phyloP scores from a whole-genome alignment of 2,797 vertebrate species.

The Sandelia bainsii region DNA sequence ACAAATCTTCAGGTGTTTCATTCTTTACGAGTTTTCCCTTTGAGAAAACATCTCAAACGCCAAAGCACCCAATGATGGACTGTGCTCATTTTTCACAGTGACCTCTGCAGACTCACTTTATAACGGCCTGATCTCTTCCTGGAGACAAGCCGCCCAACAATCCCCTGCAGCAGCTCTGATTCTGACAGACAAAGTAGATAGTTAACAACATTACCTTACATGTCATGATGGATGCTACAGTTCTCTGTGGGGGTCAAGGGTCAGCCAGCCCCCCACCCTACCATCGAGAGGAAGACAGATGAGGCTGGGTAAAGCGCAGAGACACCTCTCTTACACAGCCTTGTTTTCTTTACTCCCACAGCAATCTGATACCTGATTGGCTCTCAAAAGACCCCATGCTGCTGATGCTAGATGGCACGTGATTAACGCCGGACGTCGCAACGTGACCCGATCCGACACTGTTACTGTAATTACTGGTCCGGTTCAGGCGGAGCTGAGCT shows the following conservation, averaged over 20 bases:
- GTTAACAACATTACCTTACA: slow-evolving; percentile 84
- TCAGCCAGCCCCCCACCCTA: slow-evolving; percentile 71
- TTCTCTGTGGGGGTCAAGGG: slow-evolving; percentile 79
- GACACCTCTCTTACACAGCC: slow-evolving; percentile 73
- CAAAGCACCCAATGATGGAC: slow-evolving; percentile 56
- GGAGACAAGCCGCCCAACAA: slow-evolving; percentile 48
- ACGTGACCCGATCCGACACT: slow-evolving; percentile 52
- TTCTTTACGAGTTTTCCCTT: slow-evolving; percentile 7
- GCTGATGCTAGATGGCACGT: slow-evolving; percentile 77
- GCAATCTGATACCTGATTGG: slow-evolving; percentile 77
- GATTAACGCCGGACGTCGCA: slow-evolving; percentile 70
- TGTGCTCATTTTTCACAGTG: slow-evolving; percentile 62
- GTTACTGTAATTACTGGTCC: slow-evolving; percentile 72
- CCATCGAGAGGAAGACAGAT: slow-evolving; percentile 80
- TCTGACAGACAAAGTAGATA: slow-evolving; percentile 74
- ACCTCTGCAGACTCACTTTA: slow-evolving; percentile 43
- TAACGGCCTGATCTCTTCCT: slow-evolving; percentile 62
- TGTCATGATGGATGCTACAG: slow-evolving; percentile 86
- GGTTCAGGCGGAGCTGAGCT: slow-evolving; percentile 63
- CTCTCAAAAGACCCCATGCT: slow-evolving; percentile 52
- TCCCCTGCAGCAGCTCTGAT: slow-evolving; percentile 30
- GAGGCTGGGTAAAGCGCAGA: slow-evolving; percentile 72
- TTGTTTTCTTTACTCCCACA: slow-evolving; percentile 82
- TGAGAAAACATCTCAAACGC: slow-evolving; percentile 40
- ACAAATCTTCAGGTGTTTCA: slow-evolving; percentile 2